Percentiles rank a stretch among this genome's conserved stretches.
Conservation (phyloP, 2,888 invertebrate species). For the Agrotis exclamationis region DNA sequence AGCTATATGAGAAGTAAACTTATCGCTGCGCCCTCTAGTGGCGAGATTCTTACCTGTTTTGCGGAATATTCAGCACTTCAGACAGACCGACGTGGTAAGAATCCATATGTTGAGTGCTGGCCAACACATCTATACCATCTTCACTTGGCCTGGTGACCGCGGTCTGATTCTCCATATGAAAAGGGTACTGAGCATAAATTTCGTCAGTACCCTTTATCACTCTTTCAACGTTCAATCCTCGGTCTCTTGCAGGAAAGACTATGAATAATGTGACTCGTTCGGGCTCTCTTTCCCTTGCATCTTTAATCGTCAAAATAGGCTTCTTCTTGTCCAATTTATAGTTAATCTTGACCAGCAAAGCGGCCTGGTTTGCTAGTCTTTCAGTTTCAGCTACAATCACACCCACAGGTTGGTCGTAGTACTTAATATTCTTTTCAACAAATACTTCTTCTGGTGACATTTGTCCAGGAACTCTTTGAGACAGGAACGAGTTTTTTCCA, state of each 20-base stretch:
- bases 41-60: slow-evolving; percentile 91
- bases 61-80: slow-evolving; percentile 87
- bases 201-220: slow-evolving; percentile 91
- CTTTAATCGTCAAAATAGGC: slow-evolving; percentile 77
- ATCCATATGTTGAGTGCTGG: slow-evolving; percentile 92
- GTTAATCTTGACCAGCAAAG: slow-evolving; percentile 90
- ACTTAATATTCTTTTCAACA: slow-evolving; percentile 89
- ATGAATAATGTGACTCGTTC: slow-evolving; percentile 72
- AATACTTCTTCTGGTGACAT: slow-evolving; percentile 85
- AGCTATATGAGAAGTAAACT: too few species aligned
- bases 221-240: slow-evolving; percentile 82
- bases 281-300: slow-evolving; percentile 75
- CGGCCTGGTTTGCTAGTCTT: slow-evolving; percentile 90
- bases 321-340: slow-evolving; percentile 85
- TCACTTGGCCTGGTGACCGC: slow-evolving; percentile 92
- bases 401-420: slow-evolving; percentile 93
- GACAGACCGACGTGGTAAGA: slow-evolving; percentile 89
- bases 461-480: slow-evolving; percentile 67
- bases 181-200: slow-evolving; percentile 92
- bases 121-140: slow-evolving; percentile 92
- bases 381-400: slow-evolving; percentile 92
- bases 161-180: slow-evolving; percentile 92
- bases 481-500: slow-evolving; percentile 91
- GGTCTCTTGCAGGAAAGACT: slow-evolving; percentile 75
- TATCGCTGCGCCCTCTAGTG: too few species aligned